Evolutionary conservation across 2,888 invertebrate species (phyloP).

Genomic region (Anoncus sp.): DNA sequence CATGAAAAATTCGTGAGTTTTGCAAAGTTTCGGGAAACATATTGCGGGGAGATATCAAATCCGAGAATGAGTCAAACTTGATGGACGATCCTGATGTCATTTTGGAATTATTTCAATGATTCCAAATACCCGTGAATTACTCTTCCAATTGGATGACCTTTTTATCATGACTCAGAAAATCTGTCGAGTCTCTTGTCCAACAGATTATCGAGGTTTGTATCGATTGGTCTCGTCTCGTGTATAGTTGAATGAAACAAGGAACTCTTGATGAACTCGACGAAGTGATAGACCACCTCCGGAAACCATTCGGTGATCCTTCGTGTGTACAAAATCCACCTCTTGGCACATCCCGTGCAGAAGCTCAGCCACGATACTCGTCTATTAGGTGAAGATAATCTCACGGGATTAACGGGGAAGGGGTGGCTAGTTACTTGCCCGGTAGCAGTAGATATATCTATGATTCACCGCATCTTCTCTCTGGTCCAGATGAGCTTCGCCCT

Average conservation of each 20-base stretch:
- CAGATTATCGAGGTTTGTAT: too few species aligned
- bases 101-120: neutral
- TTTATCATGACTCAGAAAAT: too few species aligned
- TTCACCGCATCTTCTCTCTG: neutral
- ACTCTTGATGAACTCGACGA: constrained; percentile 12
- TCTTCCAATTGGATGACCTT: neutral
- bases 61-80: neutral
- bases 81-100: too few species aligned
- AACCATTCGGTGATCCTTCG: constrained; percentile 47
- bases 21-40: constrained; percentile 1
- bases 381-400: constrained; percentile 61
- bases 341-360: constrained; percentile 46
- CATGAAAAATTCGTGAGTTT: constrained; percentile 32
- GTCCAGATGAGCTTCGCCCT: constrained; percentile 5
- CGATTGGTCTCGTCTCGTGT: too few species aligned
- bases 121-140: too few species aligned
- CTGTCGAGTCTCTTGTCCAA: too few species aligned
- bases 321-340: constrained; percentile 52
- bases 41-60: neutral
- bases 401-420: constrained; percentile 57
- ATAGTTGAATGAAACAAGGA: constrained; percentile 1
- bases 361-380: constrained; percentile 50
- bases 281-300: constrained; percentile 26
- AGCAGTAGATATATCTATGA: neutral
- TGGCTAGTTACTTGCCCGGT: constrained; percentile 35